phyloP scores from a whole-genome alignment of 2,888 invertebrate species.

The Papilio gigon region DNA sequence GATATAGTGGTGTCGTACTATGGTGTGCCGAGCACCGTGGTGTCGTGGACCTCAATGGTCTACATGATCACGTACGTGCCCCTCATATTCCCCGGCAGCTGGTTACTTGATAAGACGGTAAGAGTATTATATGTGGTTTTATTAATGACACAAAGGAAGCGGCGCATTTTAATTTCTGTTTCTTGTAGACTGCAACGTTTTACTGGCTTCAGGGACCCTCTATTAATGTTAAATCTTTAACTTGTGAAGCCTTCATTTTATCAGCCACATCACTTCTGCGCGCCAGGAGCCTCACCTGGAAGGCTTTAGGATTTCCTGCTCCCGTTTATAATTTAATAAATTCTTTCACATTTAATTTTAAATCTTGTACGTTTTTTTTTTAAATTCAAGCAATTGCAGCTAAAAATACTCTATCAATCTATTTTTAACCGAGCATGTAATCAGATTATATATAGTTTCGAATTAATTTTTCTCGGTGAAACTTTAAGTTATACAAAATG shows the following conservation, averaged over 20 bases:
- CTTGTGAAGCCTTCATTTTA: too few relatives aligned
- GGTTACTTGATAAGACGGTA: slow-evolving; percentile 95
- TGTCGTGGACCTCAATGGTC: slow-evolving; percentile 98
- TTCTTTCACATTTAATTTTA: background rate
- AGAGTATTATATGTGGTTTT: slow-evolving; percentile 74
- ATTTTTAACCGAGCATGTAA: background rate
- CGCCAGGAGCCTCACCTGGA: too few relatives aligned
- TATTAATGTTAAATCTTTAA: too few relatives aligned
- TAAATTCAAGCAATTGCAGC: too few relatives aligned
- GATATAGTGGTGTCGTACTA: slow-evolving; percentile 90
- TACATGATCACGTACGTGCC: slow-evolving; percentile 99
- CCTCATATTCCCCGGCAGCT: slow-evolving; percentile 98
- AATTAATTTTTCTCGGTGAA: background rate
- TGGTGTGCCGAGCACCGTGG: slow-evolving; percentile 84
- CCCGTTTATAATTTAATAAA: background rate
- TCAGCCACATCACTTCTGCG: too few relatives aligned
- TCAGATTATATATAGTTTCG: background rate
- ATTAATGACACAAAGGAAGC: background rate
- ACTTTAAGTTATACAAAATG: background rate
- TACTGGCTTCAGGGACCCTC: too few relatives aligned
- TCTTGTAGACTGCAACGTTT: too few relatives aligned
- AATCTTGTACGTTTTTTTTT: too few relatives aligned
- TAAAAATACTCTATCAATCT: background rate
- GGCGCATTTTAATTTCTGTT: too few relatives aligned
- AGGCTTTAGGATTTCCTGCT: background rate